Base-by-base conservation (phyloP, 53 echinoderm and acorn worm species). In the Patiria pectinifera region DNA sequence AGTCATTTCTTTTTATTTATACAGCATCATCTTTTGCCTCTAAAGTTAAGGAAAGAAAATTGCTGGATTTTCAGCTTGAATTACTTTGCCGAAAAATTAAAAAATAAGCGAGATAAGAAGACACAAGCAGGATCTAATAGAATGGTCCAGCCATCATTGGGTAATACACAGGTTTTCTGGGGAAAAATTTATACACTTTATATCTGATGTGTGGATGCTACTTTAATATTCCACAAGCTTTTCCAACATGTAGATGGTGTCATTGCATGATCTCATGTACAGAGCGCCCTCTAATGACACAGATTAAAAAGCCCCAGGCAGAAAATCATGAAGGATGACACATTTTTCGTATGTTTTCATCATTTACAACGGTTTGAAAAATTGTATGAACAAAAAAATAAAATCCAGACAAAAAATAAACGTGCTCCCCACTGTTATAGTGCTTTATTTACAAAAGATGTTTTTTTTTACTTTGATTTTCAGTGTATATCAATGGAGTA, bases 1-100 rank as follows among this genome's bases (percentile, higher is more conserved):
- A 4, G 60, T 4, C 12, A 53, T n/a, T 59, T 82, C 9, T 3
- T 21, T n/a, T n/a, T n/a, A n/a, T 82, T 82, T 82, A 58, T 82
- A 82, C 82, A 82, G 82, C 82, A 11, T 82, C 23, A 7, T 9
- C 15, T 59, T 82, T 59, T 21, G 82, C 82, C 13, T 82, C 22
- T 48, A 80, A 35, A 82, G 14, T 6, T 6, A 45, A 4, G 24
- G 11, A 79, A 45, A 79, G 19, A 24, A 7, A 24, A 72, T n/a
- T 72, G n/a, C n/a, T n/a, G 2, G 2, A 72, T 4, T 6, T 72
- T 72, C n/a, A 72, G 23, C n/a, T 72, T 23, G 3, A 72, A 72
- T 7, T 3, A 23, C 72, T 72, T 72, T 23, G 23, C 72, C 72
- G 3, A 72, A 19, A 23, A 72, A 23, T 72, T 12, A 72, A 7